These are phyloP conservation scores for Hydractinia echinata DNA, from an alignment of 30 jellyfish, hydroid and myxozoan genomes.

Conservation along the genomic window DNA sequence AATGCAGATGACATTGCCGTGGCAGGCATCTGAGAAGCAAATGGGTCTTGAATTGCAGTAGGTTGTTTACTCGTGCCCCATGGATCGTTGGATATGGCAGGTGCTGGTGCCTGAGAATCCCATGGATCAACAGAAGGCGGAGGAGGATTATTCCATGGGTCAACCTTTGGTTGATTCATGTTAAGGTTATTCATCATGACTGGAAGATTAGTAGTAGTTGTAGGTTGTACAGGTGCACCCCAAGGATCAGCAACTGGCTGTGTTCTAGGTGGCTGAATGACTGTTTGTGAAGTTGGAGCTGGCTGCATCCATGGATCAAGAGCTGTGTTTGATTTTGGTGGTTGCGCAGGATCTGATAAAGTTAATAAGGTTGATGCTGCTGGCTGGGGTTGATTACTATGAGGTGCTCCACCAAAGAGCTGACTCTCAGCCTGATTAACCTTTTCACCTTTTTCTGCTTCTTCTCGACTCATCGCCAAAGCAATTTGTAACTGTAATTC, in stretches of 20 bases:
- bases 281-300: not conserved
- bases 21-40: conserved; percentile 70
- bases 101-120: conserved; percentile 35
- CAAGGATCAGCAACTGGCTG: conserved; percentile 44
- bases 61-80: not conserved
- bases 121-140: conserved; percentile 67
- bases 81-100: not conserved
- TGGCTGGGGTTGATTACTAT: conserved; percentile 45
- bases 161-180: conserved; percentile 37
- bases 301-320: conserved; percentile 69
- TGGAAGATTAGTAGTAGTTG: not conserved
- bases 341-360: conserved; percentile 72
- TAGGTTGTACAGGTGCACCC: conserved; percentile 33
- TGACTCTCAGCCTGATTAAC: conserved; percentile 51
- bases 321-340: conserved; percentile 4
- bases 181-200: not conserved
- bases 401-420: conserved; percentile 48
- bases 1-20: conserved; percentile 11
- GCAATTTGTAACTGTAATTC: conserved; percentile 98
- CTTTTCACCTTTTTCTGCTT: conserved; percentile 70
- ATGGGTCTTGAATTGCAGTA: conserved; percentile 29
- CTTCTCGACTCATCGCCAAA: conserved; percentile 93
- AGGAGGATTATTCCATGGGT: conserved; percentile 53
- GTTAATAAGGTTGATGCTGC: conserved; percentile 64
- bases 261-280: not conserved